Evolutionary conservation across 2,888 invertebrate species (phyloP).

Genomic region (Schizotus pectinicornis): DNA sequence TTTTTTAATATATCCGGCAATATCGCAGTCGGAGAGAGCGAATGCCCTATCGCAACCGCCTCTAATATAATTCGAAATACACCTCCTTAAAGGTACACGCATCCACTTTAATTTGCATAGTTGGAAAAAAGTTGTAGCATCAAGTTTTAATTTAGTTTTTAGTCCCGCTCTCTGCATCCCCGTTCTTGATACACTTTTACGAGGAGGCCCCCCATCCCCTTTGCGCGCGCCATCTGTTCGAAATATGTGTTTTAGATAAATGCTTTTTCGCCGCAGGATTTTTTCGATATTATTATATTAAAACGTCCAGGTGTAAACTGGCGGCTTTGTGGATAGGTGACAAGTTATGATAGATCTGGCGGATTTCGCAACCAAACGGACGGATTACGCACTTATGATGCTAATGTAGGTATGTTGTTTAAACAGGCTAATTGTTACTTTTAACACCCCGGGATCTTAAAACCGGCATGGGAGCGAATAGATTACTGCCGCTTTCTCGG

Average conservation of each 20-base stretch:
- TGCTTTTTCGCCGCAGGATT: conserved; percentile 51
- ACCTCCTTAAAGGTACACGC: conserved; percentile 12
- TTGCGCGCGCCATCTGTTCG: conserved; percentile 49
- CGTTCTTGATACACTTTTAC: no score
- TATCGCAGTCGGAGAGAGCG: no score
- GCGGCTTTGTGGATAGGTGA: conserved; percentile 44
- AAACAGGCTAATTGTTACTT: conserved; percentile 58
- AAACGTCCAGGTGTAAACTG: conserved; percentile 49
- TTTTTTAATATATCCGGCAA: no score
- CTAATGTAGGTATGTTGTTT: conserved; percentile 56
- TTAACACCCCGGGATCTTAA: conserved; percentile 37
- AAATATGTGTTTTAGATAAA: conserved; percentile 50
- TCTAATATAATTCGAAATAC: conserved; percentile 13
- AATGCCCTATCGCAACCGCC: no score
- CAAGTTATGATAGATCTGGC: conserved; percentile 55
- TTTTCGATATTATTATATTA: conserved; percentile 36
- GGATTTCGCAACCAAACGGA: conserved; percentile 38
- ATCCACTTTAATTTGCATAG: conserved; percentile 28
- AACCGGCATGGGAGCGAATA: conserved; percentile 28
- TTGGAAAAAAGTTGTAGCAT: conserved; percentile 22
- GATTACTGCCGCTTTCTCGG: conserved; percentile 22
- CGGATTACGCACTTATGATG: conserved; percentile 50
- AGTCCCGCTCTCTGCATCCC: conserved; percentile 37
- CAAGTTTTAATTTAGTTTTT: conserved; percentile 47
- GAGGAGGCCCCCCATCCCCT: conserved; percentile 28